These are phyloP conservation scores for Sebastes taczanowskii DNA, from an alignment of 2,797 vertebrate genomes.

Conservation along the genomic window DNA sequence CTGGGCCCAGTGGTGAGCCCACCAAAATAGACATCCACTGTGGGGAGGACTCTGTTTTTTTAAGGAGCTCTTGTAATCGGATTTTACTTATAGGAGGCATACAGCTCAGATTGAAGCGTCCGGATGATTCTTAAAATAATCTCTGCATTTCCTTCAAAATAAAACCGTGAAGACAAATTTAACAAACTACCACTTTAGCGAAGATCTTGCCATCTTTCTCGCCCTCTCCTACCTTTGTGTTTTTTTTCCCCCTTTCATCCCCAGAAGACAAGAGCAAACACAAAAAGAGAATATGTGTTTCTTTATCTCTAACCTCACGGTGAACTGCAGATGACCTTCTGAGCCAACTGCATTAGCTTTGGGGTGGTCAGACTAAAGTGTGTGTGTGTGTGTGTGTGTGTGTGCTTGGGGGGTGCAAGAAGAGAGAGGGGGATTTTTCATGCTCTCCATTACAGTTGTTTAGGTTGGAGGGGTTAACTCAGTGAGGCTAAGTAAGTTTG, in stretches of 20 bases:
- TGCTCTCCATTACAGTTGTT: slow-evolving; percentile 81
- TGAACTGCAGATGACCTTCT: slow-evolving; percentile 83
- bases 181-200: not conserved
- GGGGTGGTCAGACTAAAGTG: slow-evolving; percentile 74
- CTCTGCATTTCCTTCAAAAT: not conserved
- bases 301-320: slow-evolving; percentile 75
- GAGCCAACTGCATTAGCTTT: slow-evolving; percentile 84
- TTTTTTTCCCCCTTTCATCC: slow-evolving; percentile 22
- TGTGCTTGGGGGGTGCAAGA: slow-evolving; percentile 17
- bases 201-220: not conserved
- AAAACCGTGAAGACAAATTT: not conserved
- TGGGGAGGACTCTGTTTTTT: slow-evolving; percentile 1
- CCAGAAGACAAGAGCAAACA: slow-evolving; percentile 45
- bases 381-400: slow-evolving; percentile 34
- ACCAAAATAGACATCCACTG: slow-evolving; percentile 48
- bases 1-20: slow-evolving; percentile 38
- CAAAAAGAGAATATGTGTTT: slow-evolving; percentile 57
- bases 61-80: slow-evolving; percentile 14
- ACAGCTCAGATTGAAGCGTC: slow-evolving; percentile 15
- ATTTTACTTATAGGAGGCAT: slow-evolving; percentile 54
- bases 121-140: not conserved
- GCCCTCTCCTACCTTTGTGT: not conserved
- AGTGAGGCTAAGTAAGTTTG: slow-evolving; percentile 79
- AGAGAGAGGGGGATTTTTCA: slow-evolving; percentile 57
- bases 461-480: slow-evolving; percentile 79